Evolutionary conservation across 2,888 invertebrate genomes (phyloP).

Genomic region (Euplagia quadripunctaria): DNA sequence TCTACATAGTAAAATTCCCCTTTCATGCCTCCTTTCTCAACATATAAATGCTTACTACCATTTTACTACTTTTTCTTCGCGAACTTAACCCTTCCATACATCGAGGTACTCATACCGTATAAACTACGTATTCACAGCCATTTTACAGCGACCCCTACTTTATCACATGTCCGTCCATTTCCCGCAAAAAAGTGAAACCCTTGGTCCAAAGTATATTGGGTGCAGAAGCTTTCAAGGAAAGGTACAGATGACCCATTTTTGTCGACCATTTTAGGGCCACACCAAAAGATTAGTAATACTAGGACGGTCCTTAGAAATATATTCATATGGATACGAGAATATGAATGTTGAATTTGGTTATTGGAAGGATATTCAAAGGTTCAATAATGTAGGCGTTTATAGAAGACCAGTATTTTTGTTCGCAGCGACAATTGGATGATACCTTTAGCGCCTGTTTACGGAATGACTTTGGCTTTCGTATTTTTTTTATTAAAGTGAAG

Average conservation of each 20-base stretch:
- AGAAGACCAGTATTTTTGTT: constrained; percentile 47
- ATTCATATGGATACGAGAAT: constrained; percentile 65
- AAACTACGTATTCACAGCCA: constrained; percentile 68
- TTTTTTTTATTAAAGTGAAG: constrained; percentile 19
- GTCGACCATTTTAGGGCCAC: constrained; percentile 67
- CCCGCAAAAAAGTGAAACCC: constrained; percentile 24
- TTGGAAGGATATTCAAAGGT: constrained; percentile 60
- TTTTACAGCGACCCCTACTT: constrained; percentile 48
- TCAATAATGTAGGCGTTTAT: constrained; percentile 53
- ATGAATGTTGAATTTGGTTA: constrained; percentile 67
- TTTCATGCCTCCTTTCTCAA: constrained; percentile 65
- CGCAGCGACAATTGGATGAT: constrained; percentile 41
- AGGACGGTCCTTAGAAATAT: constrained; percentile 66
- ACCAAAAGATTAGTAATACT: constrained; percentile 72
- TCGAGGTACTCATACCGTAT: constrained; percentile 77
- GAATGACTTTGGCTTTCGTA: constrained; percentile 27
- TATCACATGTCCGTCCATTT: constrained; percentile 27
- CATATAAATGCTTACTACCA: constrained; percentile 77
- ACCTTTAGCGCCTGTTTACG: constrained; percentile 26
- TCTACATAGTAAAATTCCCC: constrained; percentile 60
- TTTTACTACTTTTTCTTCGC: constrained; percentile 72
- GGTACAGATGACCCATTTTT: constrained; percentile 77
- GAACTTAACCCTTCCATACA: constrained; percentile 73
- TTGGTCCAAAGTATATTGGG: constrained; percentile 55
- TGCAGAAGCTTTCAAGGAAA: constrained; percentile 65